Evolutionary conservation across 1,140 invertebrate species (phyloP).

Genomic region (Ptiloglossa arizonensis): DNA sequence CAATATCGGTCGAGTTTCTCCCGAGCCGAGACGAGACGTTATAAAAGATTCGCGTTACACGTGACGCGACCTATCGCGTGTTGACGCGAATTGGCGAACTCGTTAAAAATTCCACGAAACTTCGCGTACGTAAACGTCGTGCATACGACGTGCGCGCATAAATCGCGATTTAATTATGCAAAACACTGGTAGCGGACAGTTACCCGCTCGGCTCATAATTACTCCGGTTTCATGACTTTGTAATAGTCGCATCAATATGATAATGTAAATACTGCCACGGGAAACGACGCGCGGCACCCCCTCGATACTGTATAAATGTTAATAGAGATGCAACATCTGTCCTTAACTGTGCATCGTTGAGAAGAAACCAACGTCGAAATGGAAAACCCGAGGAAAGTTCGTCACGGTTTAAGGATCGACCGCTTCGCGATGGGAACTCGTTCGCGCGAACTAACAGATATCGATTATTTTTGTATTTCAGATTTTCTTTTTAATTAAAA

Average conservation of each 20-base stretch:
- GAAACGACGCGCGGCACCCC: background rate
- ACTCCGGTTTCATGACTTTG: constrained; percentile 23
- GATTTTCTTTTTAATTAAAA: too few species aligned
- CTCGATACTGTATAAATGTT: background rate
- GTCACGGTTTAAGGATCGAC: too few species aligned
- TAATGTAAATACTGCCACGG: background rate
- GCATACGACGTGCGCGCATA: background rate
- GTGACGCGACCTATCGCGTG: background rate
- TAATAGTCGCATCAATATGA: constrained; percentile 8
- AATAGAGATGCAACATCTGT: too few species aligned
- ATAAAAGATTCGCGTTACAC: background rate
- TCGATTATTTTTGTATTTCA: too few species aligned
- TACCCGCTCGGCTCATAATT: constrained; percentile 24
- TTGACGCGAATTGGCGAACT: background rate
- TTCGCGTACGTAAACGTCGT: background rate
- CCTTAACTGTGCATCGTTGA: too few species aligned
- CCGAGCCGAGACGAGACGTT: background rate
- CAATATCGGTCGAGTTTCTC: too few species aligned
- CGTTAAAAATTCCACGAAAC: background rate
- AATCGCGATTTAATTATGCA: constrained; percentile 43
- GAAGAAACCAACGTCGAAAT: too few species aligned
- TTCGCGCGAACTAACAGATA: too few species aligned
- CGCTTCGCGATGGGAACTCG: too few species aligned
- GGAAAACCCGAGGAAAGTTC: too few species aligned
- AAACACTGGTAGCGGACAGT: constrained; percentile 6